A percentile compares a stretch with the other conserved stretches of the same genome.
phyloP scores from a whole-genome alignment of 1,140 invertebrate genomes.

The Anadara kagoshimensis region DNA sequence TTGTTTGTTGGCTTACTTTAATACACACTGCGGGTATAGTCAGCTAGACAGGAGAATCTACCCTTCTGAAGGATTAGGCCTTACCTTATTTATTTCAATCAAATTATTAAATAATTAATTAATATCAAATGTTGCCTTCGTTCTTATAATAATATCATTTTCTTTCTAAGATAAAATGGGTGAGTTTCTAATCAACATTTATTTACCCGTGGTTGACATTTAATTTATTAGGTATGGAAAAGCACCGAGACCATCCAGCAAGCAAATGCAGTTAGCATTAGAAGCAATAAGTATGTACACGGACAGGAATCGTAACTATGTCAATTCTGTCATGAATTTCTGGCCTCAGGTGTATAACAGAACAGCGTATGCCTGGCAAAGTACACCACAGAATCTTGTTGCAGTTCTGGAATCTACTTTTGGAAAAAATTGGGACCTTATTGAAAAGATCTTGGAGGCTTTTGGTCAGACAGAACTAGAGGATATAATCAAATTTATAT shows the following conservation, averaged over 20 bases:
- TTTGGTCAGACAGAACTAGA: constrained; percentile 52
- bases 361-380: constrained; percentile 46
- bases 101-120: too few species aligned
- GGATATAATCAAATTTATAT: constrained; percentile 38
- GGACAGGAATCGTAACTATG: constrained; percentile 50
- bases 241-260: constrained; percentile 29
- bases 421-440: constrained; percentile 41
- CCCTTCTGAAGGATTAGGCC: too few species aligned
- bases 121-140: too few species aligned
- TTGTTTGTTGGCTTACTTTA: too few species aligned
- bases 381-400: constrained; percentile 59
- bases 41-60: too few species aligned
- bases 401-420: constrained; percentile 48
- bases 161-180: too few species aligned
- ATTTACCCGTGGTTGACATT: too few species aligned
- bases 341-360: constrained; percentile 64
- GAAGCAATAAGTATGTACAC: constrained; percentile 44
- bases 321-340: constrained; percentile 60
- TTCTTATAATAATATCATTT: too few species aligned
- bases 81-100: too few species aligned
- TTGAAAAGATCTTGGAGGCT: constrained; percentile 57
- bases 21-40: too few species aligned
- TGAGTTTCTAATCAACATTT: too few species aligned
- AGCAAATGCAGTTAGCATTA: constrained; percentile 33
- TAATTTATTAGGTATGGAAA: not conserved